A percentile compares a stretch with the other conserved stretches of the same genome.
Conservation (phyloP, 1,140 invertebrate genomes). For the Panonychus citri region DNA sequence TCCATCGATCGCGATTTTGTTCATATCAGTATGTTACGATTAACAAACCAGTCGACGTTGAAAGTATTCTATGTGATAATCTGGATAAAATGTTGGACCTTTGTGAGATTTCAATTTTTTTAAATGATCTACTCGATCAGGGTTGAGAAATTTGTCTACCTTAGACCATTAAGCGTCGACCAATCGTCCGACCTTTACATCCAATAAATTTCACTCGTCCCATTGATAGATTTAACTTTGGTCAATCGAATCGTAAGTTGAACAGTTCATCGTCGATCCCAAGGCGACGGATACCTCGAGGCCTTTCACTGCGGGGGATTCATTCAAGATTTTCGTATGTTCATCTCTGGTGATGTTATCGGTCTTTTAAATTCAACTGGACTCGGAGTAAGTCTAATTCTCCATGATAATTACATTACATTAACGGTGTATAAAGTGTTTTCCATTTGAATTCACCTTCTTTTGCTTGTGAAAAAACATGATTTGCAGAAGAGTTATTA, state of each 20-base stretch:
- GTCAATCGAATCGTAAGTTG: too few species aligned
- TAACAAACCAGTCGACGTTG: slow-evolving; percentile 7
- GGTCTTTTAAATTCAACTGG: not conserved
- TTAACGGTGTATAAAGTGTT: too few species aligned
- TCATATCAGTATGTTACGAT: not conserved
- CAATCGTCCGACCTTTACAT: not conserved
- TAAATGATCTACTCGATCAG: not conserved
- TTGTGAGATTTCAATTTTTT: slow-evolving; percentile 7
- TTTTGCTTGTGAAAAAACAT: too few species aligned
- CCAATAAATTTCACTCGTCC: too few species aligned
- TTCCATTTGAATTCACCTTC: too few species aligned
- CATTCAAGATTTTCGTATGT: not conserved
- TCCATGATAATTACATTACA: too few species aligned
- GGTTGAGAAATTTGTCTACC: not conserved
- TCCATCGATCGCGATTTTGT: slow-evolving; percentile 12
- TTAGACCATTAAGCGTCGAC: not conserved
- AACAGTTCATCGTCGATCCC: too few species aligned
- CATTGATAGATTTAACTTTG: too few species aligned
- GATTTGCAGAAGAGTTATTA: too few species aligned
- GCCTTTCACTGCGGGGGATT: not conserved
- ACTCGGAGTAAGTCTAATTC: not conserved
- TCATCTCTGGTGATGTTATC: not conserved
- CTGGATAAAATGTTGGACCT: slow-evolving; percentile 6
- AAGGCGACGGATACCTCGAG: not conserved
- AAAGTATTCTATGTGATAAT: slow-evolving; percentile 9